phyloP scores from a whole-genome alignment of 2,888 invertebrate species.

The Thymelicus lineola region DNA sequence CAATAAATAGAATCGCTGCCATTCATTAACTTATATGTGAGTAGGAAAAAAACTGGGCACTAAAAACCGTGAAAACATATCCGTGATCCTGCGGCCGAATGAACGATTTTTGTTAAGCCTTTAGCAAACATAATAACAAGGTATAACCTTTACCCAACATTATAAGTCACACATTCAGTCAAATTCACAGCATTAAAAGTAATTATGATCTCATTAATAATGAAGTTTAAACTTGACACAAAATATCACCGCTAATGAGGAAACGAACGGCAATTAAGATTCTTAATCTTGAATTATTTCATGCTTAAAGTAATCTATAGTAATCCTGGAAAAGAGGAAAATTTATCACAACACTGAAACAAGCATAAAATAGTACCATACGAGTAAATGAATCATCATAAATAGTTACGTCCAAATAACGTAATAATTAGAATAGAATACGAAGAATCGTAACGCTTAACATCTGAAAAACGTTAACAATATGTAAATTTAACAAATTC shows the following conservation, averaged over 20 bases:
- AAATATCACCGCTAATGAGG: constrained; percentile 24
- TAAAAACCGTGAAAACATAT: too few species aligned
- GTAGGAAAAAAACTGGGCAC: too few species aligned
- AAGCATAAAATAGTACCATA: neutral
- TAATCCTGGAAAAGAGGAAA: constrained; percentile 7
- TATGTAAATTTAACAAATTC: constrained; percentile 44
- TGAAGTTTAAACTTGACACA: constrained; percentile 1
- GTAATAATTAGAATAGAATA: constrained; percentile 14
- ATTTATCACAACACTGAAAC: constrained; percentile 21
- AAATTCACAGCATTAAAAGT: neutral
- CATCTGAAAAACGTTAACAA: constrained; percentile 22
- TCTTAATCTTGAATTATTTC: constrained; percentile 9
- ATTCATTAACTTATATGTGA: too few species aligned
- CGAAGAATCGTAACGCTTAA: constrained; percentile 3
- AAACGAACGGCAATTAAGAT: constrained; percentile 23
- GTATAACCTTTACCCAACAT: too few species aligned
- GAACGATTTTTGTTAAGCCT: too few species aligned
- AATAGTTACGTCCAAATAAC: constrained; percentile 3
- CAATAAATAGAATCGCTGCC: too few species aligned
- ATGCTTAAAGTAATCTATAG: constrained; percentile 11
- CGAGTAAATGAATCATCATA: neutral
- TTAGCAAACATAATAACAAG: too few species aligned
- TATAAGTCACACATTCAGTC: too few species aligned
- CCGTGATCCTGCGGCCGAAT: too few species aligned
- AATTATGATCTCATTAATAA: constrained; percentile 8